Evolutionary conservation across 2,113 vertebrate genomes (phyloP).

Genomic region (Toxotes jaculatrix): DNA sequence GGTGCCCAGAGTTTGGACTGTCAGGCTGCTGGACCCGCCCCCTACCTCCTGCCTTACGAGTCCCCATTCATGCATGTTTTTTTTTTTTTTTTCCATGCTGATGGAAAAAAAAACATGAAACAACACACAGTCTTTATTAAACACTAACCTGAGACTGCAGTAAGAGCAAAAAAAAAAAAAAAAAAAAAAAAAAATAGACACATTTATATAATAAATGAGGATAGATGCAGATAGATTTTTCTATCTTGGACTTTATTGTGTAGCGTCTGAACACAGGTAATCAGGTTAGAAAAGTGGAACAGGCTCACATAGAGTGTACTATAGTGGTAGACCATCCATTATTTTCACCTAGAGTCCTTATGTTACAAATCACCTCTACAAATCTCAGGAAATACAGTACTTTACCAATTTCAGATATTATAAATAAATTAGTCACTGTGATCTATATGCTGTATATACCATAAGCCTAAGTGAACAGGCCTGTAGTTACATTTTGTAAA

Average conservation of each 20-base stretch:
- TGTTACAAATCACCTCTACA: conserved; percentile 16
- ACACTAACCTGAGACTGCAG: too few relatives aligned
- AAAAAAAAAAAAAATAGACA: too few relatives aligned
- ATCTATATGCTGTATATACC: not conserved
- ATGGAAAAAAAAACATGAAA: too few relatives aligned
- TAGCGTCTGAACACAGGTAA: conserved; percentile 16
- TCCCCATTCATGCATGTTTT: too few relatives aligned
- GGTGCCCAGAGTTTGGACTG: conserved; percentile 15
- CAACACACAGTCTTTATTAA: too few relatives aligned
- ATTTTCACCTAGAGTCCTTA: not conserved
- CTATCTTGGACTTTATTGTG: conserved; percentile 38
- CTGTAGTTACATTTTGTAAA: not conserved
- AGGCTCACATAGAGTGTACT: not conserved
- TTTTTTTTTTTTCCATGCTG: too few relatives aligned
- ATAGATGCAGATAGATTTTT: not conserved
- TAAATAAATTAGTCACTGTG: conserved; percentile 16
- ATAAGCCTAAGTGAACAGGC: not conserved
- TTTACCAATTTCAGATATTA: conserved; percentile 12
- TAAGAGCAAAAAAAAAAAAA: too few relatives aligned
- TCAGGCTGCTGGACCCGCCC: conserved; percentile 23
- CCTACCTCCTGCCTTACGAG: too few relatives aligned
- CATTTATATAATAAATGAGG: not conserved
- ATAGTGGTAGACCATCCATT: not conserved
- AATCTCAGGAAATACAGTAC: conserved; percentile 3
- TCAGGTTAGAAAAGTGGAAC: conserved; percentile 43